Conservation (phyloP, 2,888 invertebrate genomes). For the Pheosia gnoma region DNA sequence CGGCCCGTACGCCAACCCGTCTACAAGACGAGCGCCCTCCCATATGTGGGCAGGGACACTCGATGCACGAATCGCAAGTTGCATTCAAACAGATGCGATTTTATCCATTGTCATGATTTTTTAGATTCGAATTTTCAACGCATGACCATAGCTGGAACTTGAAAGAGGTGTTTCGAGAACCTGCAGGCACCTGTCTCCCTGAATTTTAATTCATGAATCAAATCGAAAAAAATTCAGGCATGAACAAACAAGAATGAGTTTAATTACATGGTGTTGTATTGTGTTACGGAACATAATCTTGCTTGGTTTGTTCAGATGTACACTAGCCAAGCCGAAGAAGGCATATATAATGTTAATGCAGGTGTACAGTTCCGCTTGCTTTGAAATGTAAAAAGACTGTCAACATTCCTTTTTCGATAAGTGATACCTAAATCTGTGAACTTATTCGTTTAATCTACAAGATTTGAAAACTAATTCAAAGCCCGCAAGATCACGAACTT, state of each 20-base stretch:
- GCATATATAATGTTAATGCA: neutral
- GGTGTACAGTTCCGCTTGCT: neutral
- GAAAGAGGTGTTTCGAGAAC: slow-evolving; percentile 48
- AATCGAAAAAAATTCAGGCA: too few relatives aligned
- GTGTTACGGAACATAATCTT: neutral
- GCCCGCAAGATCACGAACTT: too few relatives aligned
- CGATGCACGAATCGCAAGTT: slow-evolving; percentile 29
- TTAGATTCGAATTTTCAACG: slow-evolving; percentile 46
- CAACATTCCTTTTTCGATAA: neutral
- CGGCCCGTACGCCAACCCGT: slow-evolving; percentile 34
- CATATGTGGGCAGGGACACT: slow-evolving; percentile 31
- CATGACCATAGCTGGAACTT: slow-evolving; percentile 50
- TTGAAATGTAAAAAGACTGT: neutral
- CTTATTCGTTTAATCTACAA: neutral
- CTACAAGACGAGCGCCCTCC: slow-evolving; percentile 30
- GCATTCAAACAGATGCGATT: slow-evolving; percentile 49
- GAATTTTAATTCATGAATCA: too few relatives aligned
- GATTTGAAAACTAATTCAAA: too few relatives aligned
- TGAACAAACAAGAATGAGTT: neutral
- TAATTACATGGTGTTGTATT: too few relatives aligned
- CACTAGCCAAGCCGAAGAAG: neutral
- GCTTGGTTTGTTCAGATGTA: neutral
- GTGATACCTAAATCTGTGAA: neutral
- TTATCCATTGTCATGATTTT: slow-evolving; percentile 45
- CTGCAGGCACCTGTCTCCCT: slow-evolving; percentile 23